Base-by-base conservation (phyloP, 2,797 vertebrate genomes). In the Neostethus bicornis region DNA sequence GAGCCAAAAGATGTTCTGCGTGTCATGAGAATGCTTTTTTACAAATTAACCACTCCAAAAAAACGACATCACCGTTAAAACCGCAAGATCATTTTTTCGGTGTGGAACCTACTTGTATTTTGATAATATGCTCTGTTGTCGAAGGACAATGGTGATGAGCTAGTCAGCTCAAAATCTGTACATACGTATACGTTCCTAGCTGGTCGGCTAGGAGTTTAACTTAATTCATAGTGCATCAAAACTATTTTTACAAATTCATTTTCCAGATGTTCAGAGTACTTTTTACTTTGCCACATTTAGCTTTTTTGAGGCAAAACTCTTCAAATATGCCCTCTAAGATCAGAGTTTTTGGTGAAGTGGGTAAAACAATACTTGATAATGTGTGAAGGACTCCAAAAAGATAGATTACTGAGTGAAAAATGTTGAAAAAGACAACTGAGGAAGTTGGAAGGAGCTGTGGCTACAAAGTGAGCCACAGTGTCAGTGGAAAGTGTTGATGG, bases 321-420 rank as follows among this genome's bases (percentile, higher is more conserved):
- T 9, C 2, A 1, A 38, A 17, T 48, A 61, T 41, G 13, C 32
- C 56, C 69, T 56, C 47, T 46, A 32, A 46, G 56, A 57, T 51
- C 56, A 64, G 56, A 42, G 57, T 70, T 75, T 71, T 38, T 53
- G 42, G 16, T 59, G 20, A 29, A 54, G 57, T 51, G 43, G 72
- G 66, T 79, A 66, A 71, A 62, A 73, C 59, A 34, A 47, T 66
- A 66, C 68, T 66, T 61, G 62, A 66, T 58, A 51, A 5, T 54
- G 67, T 78, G 70, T 70, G 62, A 70, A 3, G 55, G 51, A 62
- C 69, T 76, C 19, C 24, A 73, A 52, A 74, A 52, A 43, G 52
- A 66, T n/a, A 66, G 71, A 85, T 83, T 71, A 82, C 62, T 75
- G 62, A 55, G 52, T 50, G 38, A 44, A 44, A 70, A 76, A 79